Conservation (phyloP, 2,113 vertebrate genomes). For the Spea multiplicata region DNA sequence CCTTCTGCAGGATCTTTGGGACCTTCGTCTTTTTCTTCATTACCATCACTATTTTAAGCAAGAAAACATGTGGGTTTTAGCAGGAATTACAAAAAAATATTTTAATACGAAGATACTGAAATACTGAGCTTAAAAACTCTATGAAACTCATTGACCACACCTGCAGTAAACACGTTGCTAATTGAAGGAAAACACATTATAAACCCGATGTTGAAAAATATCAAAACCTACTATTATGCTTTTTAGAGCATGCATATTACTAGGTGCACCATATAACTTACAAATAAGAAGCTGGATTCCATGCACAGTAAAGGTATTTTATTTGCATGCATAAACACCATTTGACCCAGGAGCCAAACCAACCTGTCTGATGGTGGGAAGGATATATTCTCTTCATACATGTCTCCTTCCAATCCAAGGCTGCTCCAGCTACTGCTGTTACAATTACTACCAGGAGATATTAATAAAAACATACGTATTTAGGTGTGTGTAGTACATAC, state of each 20-base stretch:
- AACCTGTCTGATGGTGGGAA: constrained; percentile 98
- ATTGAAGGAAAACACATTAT: too few species aligned
- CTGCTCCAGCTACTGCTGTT: constrained; percentile 99
- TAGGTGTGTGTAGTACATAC: too few species aligned
- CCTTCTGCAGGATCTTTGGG: constrained; percentile 75
- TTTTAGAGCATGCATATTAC: too few species aligned
- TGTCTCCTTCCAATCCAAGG: constrained; percentile 97
- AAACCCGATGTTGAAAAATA: too few species aligned
- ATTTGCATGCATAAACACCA: constrained; percentile 78
- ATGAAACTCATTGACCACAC: too few species aligned
- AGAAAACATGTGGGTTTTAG: not conserved
- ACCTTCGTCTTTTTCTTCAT: constrained; percentile 89
- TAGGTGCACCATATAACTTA: too few species aligned
- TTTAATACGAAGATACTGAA: not conserved
- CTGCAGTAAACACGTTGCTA: too few species aligned
- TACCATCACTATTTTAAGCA: constrained; percentile 75
- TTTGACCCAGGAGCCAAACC: constrained; percentile 71
- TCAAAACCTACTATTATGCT: too few species aligned
- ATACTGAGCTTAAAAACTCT: too few species aligned
- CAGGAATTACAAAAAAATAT: not conserved
- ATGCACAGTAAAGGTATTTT: constrained; percentile 52
- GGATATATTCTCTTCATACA: constrained; percentile 94
- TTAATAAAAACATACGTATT: constrained; percentile 55
- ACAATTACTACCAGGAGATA: constrained; percentile 93
- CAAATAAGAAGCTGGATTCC: not conserved